A percentile compares a stretch with the other conserved stretches of the same genome.
Evolutionary conservation across 2,888 invertebrate genomes (phyloP).

Genomic region (Orthonychiurus folsomi): DNA sequence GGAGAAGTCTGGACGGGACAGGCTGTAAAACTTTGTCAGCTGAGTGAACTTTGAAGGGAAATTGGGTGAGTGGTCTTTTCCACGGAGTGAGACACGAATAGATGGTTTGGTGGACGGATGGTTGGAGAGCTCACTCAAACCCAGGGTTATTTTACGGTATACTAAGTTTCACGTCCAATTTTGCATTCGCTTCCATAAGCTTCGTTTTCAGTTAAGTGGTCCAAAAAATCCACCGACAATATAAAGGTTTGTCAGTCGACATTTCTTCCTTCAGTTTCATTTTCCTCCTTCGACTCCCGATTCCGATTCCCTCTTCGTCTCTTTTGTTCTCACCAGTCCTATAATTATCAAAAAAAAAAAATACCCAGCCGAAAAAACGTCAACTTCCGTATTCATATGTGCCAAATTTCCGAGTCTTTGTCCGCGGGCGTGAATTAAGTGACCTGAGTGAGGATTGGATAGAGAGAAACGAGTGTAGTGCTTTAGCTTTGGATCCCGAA

Average conservation of each 20-base stretch:
- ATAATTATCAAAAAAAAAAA: too few species aligned
- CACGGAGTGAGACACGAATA: constrained; percentile 5
- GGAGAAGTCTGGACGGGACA: background rate
- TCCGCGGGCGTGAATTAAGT: too few species aligned
- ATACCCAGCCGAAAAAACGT: too few species aligned
- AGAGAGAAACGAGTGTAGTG: too few species aligned
- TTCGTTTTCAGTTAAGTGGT: constrained; percentile 55
- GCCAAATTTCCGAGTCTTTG: too few species aligned
- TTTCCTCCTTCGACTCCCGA: background rate
- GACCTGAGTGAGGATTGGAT: too few species aligned
- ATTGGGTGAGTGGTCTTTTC: constrained; percentile 17
- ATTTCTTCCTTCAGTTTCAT: constrained; percentile 18
- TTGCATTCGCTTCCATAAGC: constrained; percentile 52
- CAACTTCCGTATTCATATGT: too few species aligned
- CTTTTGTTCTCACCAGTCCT: background rate
- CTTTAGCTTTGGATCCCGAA: too few species aligned
- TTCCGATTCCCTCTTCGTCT: background rate
- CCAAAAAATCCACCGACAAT: constrained; percentile 54
- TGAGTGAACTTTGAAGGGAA: constrained; percentile 16
- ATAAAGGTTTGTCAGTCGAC: constrained; percentile 33
- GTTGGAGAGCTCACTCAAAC: background rate
- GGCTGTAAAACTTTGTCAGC: constrained; percentile 9
- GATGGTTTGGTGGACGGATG: background rate
- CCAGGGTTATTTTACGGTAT: constrained; percentile 47
- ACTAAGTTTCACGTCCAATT: constrained; percentile 54